phyloP scores from a whole-genome alignment of 2,113 vertebrate species.

The Morone chrysops region DNA sequence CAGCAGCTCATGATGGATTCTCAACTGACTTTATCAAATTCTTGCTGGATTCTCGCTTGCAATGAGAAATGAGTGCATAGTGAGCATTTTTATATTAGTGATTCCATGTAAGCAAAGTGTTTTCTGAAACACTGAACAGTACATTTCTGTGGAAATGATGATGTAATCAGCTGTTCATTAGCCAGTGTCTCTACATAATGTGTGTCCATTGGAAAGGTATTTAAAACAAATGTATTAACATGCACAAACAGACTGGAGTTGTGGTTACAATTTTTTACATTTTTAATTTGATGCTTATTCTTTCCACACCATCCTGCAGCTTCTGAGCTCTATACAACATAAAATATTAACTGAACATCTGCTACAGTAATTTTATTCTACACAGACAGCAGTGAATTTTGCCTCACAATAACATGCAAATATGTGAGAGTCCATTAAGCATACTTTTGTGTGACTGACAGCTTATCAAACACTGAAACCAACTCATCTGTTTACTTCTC shows the following conservation, averaged over 20 bases:
- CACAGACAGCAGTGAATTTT: constrained; percentile 5
- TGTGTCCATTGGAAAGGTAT: neutral
- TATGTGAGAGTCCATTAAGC: constrained; percentile 11
- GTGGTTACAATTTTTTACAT: neutral
- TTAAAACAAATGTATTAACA: neutral
- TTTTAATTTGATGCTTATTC: neutral
- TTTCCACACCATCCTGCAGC: neutral
- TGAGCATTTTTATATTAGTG: neutral
- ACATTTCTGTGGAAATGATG: constrained; percentile 9
- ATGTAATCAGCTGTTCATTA: neutral
- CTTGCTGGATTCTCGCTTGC: neutral
- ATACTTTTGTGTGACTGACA: constrained; percentile 17
- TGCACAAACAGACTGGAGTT: neutral
- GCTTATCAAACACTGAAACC: constrained; percentile 20
- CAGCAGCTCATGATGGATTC: constrained; percentile 18
- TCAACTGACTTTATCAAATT: neutral
- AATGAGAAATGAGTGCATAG: neutral
- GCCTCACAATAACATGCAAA: constrained; percentile 20
- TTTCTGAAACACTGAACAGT: neutral
- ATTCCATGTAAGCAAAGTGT: neutral
- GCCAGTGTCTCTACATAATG: neutral
- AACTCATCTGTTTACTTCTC: constrained; percentile 30
- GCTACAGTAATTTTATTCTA: neutral
- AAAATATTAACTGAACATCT: neutral
- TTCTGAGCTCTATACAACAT: neutral